phyloP scores from a whole-genome alignment of 2,113 vertebrate genomes.

The Nothocercus nigrocapillus region DNA sequence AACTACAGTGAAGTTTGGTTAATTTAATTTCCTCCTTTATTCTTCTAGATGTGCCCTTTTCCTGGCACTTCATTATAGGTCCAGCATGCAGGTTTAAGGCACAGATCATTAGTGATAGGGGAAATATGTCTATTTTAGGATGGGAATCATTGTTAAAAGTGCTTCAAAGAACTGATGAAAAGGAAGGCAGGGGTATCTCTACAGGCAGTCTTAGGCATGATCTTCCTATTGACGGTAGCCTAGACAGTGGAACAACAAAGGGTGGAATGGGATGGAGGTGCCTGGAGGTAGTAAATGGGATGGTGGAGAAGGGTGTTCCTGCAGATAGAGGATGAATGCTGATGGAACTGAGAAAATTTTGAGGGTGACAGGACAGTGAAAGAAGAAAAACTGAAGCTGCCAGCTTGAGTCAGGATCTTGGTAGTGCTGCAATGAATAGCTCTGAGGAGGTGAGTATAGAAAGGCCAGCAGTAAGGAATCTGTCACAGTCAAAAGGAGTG shows the following conservation, averaged over 20 bases:
- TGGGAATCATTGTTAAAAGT: neutral
- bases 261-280: neutral
- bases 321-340: neutral
- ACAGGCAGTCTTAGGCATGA: neutral
- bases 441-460: neutral
- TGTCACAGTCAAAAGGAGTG: neutral
- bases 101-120: neutral
- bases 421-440: neutral
- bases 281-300: neutral
- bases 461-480: fast-evolving
- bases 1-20: neutral
- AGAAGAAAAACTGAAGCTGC: neutral
- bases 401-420: neutral
- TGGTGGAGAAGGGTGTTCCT: neutral
- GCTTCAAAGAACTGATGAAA: neutral
- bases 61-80: neutral
- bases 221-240: neutral
- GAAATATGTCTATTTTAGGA: neutral
- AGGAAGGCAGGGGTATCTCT: neutral
- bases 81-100: neutral
- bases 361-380: neutral
- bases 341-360: neutral
- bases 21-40: neutral
- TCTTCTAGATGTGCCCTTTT: neutral
- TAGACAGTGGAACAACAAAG: neutral